A percentile compares a stretch with the other conserved stretches of the same genome.
These are phyloP conservation scores for Diphyllodes magnificus DNA, from an alignment of 2,113 vertebrate genomes.

Conservation along the genomic window DNA sequence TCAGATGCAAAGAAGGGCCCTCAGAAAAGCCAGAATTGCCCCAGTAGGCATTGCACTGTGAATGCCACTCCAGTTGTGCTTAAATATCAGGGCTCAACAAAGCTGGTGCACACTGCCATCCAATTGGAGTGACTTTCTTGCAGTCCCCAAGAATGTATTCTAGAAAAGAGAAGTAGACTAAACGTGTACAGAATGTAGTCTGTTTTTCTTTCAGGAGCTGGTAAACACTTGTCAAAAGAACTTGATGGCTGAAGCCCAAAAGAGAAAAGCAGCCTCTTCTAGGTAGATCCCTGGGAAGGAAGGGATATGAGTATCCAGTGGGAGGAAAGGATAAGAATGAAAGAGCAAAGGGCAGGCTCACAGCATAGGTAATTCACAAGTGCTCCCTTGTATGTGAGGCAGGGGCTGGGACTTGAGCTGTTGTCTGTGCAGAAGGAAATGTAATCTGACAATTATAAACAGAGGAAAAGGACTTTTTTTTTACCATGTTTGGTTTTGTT, in stretches of 20 bases:
- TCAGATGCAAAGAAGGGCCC: not conserved
- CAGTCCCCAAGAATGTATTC: not conserved
- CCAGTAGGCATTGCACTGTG: not conserved
- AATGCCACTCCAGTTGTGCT: not conserved
- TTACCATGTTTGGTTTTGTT: not conserved
- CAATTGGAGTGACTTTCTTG: not conserved
- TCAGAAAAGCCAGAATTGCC: not conserved
- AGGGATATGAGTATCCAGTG: not conserved
- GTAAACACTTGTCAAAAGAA: not conserved
- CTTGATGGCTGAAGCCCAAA: not conserved
- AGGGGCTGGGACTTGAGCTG: not conserved
- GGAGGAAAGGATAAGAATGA: not conserved
- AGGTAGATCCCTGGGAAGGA: not conserved
- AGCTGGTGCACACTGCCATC: not conserved
- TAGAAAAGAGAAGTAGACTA: not conserved
- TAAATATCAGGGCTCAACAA: not conserved
- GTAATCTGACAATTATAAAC: not conserved
- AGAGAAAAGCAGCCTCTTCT: not conserved
- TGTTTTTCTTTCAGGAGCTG: not conserved
- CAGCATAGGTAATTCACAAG: fast-evolving
- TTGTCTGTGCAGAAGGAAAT: not conserved
- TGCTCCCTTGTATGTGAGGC: not conserved
- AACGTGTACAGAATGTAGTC: not conserved
- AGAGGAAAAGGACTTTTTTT: not conserved
- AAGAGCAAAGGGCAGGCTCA: not conserved